Evolutionary conservation across 2,888 invertebrate species (phyloP), one percentile per base, ranked within the genome.

Genomic region (Plagiodera versicolora): DNA sequence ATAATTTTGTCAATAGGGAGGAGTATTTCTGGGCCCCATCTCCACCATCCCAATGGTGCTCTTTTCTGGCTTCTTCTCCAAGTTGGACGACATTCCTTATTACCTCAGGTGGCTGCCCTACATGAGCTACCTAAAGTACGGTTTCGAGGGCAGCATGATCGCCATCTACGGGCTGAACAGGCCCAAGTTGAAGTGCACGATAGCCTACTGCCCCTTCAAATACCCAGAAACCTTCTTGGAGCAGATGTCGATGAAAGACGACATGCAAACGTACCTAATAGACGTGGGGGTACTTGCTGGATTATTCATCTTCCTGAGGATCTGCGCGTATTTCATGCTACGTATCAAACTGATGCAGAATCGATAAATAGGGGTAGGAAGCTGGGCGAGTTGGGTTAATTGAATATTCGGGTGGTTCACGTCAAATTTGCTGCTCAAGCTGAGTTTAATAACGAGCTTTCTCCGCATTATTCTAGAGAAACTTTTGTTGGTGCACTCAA

Each of bases 51-150:
- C 96, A 10, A 89, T 95, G 58, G 89, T 96, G 49, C 84, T 96
- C 28, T 96, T 96, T 82, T 94, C 94, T 30, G 96, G 96, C 6
- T 96, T 96, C 84, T 96, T 96, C 81, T 93, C 95, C 50, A 94
- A 92, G 78, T 90, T 95, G 79, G 89, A 91, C 77, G 94, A 94
- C 44, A 92, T 96, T 76, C 96, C 96, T 2, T 84, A 85, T 56
- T 96, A 95, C 78, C 83, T 97, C 53, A 89, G 89, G 72, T 95
- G 95, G 91, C 82, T 96, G 17, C 90, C 95, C 1, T 95, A 95
- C 78, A 83, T 92, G 24, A 95, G 95, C 71, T 97, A 95, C 79
- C 89, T 95, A 54, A 86, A 91, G 59, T 96, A 95, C 76, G 92
- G 94, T 30, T 95, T 96, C 80, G 96, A 97, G 81, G 96, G 95